Percentiles rank a stretch among this genome's conserved stretches.
Conservation (phyloP, 2,113 vertebrate species). For the Daboia siamensis region DNA sequence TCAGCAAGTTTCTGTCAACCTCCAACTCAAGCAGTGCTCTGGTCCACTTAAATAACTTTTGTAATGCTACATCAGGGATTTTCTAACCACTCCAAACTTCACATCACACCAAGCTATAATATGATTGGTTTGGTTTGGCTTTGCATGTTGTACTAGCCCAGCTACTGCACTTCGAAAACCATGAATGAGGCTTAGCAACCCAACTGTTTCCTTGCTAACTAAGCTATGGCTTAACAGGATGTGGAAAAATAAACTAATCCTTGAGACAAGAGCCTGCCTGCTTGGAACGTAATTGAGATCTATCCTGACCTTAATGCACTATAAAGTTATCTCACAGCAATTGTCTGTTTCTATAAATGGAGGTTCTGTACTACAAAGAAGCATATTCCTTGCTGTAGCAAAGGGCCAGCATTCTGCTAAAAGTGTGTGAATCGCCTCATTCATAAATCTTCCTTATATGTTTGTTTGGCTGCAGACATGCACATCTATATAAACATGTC, state of each 20-base stretch:
- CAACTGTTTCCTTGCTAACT: background rate
- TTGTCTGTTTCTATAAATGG: background rate
- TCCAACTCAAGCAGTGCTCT: background rate
- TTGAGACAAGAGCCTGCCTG: background rate
- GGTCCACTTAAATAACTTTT: background rate
- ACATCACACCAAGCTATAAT: background rate
- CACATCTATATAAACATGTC: constrained; percentile 36
- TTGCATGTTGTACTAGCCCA: background rate
- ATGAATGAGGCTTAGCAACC: background rate
- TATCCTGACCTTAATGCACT: background rate
- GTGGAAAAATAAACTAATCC: background rate
- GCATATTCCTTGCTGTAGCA: background rate
- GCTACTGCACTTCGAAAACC: background rate
- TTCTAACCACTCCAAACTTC: background rate
- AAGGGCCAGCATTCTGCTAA: background rate
- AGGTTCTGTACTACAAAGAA: background rate
- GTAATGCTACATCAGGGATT: background rate
- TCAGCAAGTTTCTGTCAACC: background rate
- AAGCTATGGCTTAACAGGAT: background rate
- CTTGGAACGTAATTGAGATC: too few relatives aligned
- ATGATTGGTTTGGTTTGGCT: background rate
- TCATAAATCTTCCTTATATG: constrained; percentile 21
- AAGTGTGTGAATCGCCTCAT: background rate
- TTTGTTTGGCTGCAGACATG: constrained; percentile 46
- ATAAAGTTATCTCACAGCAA: background rate